Conservation (phyloP, 2,888 invertebrate genomes). For the Tuta absoluta region DNA sequence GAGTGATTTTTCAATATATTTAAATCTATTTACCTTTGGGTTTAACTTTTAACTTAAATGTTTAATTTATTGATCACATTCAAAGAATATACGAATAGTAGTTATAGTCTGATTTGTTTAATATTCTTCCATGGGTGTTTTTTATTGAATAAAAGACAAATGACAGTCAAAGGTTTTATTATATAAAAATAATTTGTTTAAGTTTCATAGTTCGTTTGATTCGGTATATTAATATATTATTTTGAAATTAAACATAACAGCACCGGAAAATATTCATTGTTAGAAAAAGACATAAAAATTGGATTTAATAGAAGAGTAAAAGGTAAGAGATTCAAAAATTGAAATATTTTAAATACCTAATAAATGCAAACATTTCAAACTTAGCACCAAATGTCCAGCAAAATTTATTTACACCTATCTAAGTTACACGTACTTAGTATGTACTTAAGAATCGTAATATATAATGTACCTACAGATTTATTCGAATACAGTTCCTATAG, state of each 20-base stretch:
- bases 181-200: no score
- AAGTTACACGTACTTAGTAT: background rate
- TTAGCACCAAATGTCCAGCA: slow-evolving; percentile 27
- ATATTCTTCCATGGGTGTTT: no score
- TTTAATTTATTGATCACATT: no score
- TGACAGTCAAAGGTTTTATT: no score
- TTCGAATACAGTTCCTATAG: no score
- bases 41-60: no score
- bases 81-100: no score
- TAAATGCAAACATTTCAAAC: background rate
- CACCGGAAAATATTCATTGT: background rate
- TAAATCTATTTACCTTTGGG: no score
- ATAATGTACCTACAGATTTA: no score
- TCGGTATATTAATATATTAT: background rate
- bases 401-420: slow-evolving; percentile 28
- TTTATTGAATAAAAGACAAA: no score
- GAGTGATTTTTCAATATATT: no score
- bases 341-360: background rate
- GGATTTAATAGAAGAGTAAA: background rate
- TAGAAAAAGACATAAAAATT: background rate
- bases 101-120: no score
- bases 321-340: background rate
- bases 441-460: background rate
- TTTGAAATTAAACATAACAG: background rate
- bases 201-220: background rate